phyloP scores from a whole-genome alignment of 2,797 vertebrate genomes.

The Pelochelys cantorii region DNA sequence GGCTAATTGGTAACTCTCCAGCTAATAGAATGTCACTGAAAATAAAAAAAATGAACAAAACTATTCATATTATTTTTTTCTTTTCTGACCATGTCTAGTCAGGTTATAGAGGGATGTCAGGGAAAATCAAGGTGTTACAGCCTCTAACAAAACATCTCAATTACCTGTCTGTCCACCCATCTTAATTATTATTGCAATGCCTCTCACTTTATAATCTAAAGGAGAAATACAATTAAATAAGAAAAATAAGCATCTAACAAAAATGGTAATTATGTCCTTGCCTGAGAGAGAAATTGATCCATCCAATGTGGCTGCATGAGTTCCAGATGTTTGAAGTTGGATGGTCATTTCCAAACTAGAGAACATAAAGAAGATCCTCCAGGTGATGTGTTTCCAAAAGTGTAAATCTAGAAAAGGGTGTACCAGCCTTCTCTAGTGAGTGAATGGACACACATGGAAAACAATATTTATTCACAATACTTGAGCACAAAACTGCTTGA shows the following conservation, averaged over 20 bases:
- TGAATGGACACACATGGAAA: neutral
- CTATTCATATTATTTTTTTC: neutral
- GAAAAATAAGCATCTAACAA: neutral
- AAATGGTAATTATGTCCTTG: neutral
- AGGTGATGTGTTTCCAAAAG: neutral
- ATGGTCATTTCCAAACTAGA: neutral
- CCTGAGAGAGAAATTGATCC: neutral
- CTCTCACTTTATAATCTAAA: neutral
- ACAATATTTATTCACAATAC: neutral
- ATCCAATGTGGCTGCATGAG: neutral
- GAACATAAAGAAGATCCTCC: neutral
- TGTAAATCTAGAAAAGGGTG: neutral
- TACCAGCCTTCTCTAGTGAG: neutral
- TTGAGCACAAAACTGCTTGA: neutral
- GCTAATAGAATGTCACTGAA: neutral
- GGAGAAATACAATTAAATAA: conserved; percentile 17
- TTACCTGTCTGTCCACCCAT: neutral
- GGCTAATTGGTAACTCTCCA: neutral
- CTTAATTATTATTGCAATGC: neutral
- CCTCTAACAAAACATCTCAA: neutral
- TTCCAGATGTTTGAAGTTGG: neutral
- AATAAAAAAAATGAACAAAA: neutral
- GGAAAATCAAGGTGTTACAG: neutral
- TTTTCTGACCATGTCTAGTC: neutral
- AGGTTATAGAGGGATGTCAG: neutral